Evolutionary conservation across 2,888 invertebrate species (phyloP), one percentile per base, ranked within the genome.

Genomic region (Hirudinaria manillensis): DNA sequence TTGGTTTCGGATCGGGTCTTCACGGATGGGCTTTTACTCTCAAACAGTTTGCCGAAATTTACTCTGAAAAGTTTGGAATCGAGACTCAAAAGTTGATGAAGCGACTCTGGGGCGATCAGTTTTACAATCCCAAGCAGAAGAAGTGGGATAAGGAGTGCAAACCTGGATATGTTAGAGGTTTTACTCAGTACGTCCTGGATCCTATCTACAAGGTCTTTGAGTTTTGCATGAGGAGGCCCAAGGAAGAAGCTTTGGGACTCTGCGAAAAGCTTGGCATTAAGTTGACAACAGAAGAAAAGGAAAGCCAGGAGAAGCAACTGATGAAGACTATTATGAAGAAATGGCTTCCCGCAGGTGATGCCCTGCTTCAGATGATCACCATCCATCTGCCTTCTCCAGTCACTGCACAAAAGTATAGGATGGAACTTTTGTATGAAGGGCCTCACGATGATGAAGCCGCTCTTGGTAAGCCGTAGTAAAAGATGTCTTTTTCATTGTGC

Each of bases 11-110:
- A 78, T 97, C 98, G 34, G 99, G 99, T 83, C 92, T 99, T 79
- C 99, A 99, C 87, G 98, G 99, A 79, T 99, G 99, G 99, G 99
- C 98, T 72, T 99, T 99, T 87, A 99, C 99, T 79, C 90, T 99
- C 80, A 99, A 99, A 88, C 98, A 99, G 89, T 99, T 99, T 88
- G 89, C 98, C 70, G 97, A 98, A 87, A 94, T 99, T 92, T 99
- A 99, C 86, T 92, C 96, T 51, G 93, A 93, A 85, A 99, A 98
- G 88, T 99, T 99, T 90, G 95, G 96, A 94, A 81, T 81, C 21
- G 82, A 97, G 87, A 91, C 92, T 72, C 92, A 91, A 81, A 98
- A 98, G 87, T 90, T 99, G 83, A 99, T 99, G 98, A 95, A 93
- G 81, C 85, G 87, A 78, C 82, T 89, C 66, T 99, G 99, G 99